Percentiles rank a stretch among this genome's conserved stretches.
Evolutionary conservation across 2,888 invertebrate genomes (phyloP).

Genomic region (Phlogophora meticulosa): DNA sequence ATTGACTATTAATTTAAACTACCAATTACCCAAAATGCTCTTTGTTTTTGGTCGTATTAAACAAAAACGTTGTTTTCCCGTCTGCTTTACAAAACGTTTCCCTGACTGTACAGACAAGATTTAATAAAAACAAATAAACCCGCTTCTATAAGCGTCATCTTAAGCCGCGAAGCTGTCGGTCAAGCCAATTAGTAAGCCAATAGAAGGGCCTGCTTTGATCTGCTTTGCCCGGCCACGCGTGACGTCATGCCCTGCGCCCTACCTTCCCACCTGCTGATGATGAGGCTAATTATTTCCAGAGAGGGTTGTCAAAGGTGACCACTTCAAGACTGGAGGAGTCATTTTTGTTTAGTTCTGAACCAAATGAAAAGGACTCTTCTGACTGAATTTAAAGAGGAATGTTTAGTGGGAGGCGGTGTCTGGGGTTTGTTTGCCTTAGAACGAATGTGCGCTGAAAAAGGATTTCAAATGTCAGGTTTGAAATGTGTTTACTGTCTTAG

Average conservation of each 20-base stretch:
- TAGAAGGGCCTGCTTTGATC: slow-evolving; percentile 84
- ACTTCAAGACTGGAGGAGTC: slow-evolving; percentile 34
- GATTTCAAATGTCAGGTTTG: neutral
- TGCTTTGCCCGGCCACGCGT: slow-evolving; percentile 77
- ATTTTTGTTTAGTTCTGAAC: slow-evolving; percentile 7
- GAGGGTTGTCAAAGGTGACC: slow-evolving; percentile 55
- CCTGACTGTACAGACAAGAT: neutral
- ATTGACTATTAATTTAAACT: too few relatives aligned
- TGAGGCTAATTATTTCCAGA: slow-evolving; percentile 58
- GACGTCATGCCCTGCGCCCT: slow-evolving; percentile 55
- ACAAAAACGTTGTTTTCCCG: neutral
- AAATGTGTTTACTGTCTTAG: neutral
- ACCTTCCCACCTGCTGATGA: slow-evolving; percentile 69
- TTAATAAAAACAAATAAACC: slow-evolving; percentile 1
- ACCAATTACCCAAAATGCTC: neutral
- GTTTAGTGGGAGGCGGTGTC: slow-evolving; percentile 1
- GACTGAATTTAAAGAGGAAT: slow-evolving; percentile 12
- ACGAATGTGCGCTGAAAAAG: neutral
- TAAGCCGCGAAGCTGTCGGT: slow-evolving; percentile 72
- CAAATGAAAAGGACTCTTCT: too few relatives aligned
- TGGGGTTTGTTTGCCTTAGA: neutral
- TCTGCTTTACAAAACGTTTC: too few relatives aligned
- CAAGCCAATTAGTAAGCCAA: slow-evolving; percentile 87
- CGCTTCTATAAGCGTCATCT: slow-evolving; percentile 59
- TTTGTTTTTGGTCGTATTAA: neutral